Evolutionary conservation across 2,797 vertebrate species (phyloP), one percentile per base, ranked within the genome.

Genomic region (Falco biarmicus): DNA sequence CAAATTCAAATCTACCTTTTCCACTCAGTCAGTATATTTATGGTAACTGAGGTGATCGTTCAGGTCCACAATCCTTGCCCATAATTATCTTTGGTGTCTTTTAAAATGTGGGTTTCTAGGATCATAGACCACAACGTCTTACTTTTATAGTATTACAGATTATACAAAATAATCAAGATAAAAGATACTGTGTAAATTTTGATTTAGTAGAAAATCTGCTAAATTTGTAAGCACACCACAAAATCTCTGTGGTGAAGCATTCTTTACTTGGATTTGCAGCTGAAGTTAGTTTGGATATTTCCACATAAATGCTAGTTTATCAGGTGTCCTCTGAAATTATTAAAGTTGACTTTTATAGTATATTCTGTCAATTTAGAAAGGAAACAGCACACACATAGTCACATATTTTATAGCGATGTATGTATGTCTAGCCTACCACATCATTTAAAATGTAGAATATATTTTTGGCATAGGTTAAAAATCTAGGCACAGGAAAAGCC

Each of bases 341-440:
- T 76, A 8, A 59, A 65, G 45, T 61, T 89, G 57, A 75, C 73
- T 93, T 84, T 95, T 63, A 60, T 10, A 70, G 34, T 21, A 53
- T 63, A 51, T 78, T 85, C 83, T 77, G 56, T 39, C 66, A 87
- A 79, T 82, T 80, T 86, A 76, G 34, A 92, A 94, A 91, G 53
- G 60, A 90, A 92, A 76, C 22, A 45, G 79, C 29, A 68, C 14
- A 70, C 5, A 63, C 28, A 32, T 0, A 65, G 60, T 29, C 79
- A 89, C 28, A 54, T 66, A 83, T 75, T 92, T 85, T 59, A 94
- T 69, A 66, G 50, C 83, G 79, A 93, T 41, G 11, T 25, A 93
- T 41, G 11, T 25, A 9, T 51, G 61, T 32, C 45, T 83, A 87
- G 22, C 29, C 43, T 57, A 70, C n/a, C 24, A 57, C 11, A 28